A percentile compares a stretch with the other conserved stretches of the same genome.
These are phyloP conservation scores for Zelostemma sp. DNA, from an alignment of 1,140 invertebrate genomes.

Conservation along the genomic window DNA sequence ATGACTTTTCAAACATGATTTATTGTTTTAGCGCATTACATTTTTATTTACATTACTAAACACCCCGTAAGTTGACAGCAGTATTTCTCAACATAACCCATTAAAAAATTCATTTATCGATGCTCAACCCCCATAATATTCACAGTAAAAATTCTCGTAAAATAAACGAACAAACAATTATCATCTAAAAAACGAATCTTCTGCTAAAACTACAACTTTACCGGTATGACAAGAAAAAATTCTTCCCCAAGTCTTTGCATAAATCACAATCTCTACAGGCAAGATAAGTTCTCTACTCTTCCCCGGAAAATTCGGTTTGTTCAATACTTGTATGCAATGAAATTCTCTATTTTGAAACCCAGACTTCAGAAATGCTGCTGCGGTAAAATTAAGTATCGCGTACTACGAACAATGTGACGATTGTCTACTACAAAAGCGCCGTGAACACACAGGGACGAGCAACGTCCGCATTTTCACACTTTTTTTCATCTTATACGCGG, in stretches of 20 bases:
- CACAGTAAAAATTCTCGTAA: too few relatives aligned
- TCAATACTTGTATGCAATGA: not conserved
- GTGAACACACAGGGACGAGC: not conserved
- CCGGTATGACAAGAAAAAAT: constrained; percentile 6
- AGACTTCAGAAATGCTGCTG: constrained; percentile 20
- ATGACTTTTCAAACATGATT: constrained; percentile 47
- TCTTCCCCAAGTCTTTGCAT: constrained; percentile 15
- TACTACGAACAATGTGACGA: constrained; percentile 2
- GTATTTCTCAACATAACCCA: constrained; percentile 52
- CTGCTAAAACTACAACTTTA: constrained; percentile 27
- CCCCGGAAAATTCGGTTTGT: not conserved
- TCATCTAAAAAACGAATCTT: constrained; percentile 11
- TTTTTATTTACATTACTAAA: constrained; percentile 57
- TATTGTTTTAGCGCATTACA: constrained; percentile 59
- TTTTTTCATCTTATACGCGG: too few relatives aligned
- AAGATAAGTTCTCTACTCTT: not conserved
- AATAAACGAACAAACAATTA: too few relatives aligned
- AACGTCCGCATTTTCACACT: too few relatives aligned
- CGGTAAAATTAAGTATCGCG: constrained; percentile 6
- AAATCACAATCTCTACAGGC: constrained; percentile 6
- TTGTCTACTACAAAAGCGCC: constrained; percentile 6
- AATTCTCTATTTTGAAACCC: not conserved
- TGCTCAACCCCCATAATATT: too few relatives aligned
- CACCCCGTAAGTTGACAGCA: constrained; percentile 31
- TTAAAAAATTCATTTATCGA: constrained; percentile 8